These are phyloP conservation scores for Aphelenchoides bicaudatus DNA, from an alignment of 2,888 invertebrate species.

Conservation along the genomic window DNA sequence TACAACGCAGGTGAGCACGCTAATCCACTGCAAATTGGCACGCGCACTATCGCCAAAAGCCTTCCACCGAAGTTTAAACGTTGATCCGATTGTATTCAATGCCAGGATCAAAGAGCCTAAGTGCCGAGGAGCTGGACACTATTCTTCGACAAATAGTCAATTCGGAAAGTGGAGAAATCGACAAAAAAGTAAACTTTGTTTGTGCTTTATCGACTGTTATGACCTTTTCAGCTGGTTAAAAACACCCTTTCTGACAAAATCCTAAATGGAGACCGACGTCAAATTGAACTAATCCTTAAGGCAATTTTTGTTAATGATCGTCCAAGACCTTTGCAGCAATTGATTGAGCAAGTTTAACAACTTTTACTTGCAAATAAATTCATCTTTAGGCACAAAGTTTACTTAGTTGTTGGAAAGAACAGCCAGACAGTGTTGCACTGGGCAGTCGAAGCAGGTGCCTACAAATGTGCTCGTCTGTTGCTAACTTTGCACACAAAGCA, in stretches of 20 bases:
- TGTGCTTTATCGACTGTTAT: too few relatives aligned
- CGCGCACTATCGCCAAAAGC: too few relatives aligned
- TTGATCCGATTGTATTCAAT: too few relatives aligned
- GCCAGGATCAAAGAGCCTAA: too few relatives aligned
- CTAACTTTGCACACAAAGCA: too few relatives aligned
- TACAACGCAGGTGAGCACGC: too few relatives aligned
- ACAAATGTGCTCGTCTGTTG: conserved; percentile 25
- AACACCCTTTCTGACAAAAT: not conserved
- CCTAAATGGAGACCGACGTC: not conserved
- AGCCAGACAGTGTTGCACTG: conserved; percentile 37
- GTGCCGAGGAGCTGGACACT: not conserved
- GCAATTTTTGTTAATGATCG: conserved; percentile 3
- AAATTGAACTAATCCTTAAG: not conserved
- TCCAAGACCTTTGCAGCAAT: not conserved
- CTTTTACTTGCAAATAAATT: not conserved
- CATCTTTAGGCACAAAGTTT: not conserved
- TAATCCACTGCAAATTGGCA: too few relatives aligned
- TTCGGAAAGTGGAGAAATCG: conserved; percentile 13
- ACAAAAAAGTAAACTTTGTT: too few relatives aligned
- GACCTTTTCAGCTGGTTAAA: too few relatives aligned
- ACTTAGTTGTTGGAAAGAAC: conserved; percentile 1
- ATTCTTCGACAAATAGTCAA: not conserved
- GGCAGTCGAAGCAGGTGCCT: conserved; percentile 29
- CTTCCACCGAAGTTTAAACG: too few relatives aligned
- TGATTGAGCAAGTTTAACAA: conserved; percentile 5